These are phyloP conservation scores for Neomorphus geoffroyi DNA, from an alignment of 2,797 vertebrate genomes.

Conservation along the genomic window DNA sequence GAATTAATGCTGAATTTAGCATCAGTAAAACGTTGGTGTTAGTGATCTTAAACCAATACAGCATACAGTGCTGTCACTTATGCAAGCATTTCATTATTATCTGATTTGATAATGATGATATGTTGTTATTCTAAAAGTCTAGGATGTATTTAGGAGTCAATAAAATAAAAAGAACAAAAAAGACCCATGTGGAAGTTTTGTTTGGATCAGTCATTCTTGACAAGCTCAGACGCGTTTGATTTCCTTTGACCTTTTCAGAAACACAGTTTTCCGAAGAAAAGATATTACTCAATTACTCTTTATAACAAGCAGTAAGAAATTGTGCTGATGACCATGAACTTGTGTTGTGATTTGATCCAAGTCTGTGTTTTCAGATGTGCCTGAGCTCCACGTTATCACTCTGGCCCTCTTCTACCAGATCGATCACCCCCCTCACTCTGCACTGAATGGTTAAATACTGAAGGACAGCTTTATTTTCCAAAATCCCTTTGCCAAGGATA, in stretches of 20 bases:
- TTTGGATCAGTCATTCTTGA: background rate
- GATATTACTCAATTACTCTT: background rate
- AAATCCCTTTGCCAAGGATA: background rate
- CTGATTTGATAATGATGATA: background rate
- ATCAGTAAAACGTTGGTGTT: background rate
- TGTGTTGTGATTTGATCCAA: background rate
- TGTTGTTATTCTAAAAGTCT: background rate
- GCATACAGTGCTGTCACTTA: background rate
- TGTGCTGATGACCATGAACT: background rate
- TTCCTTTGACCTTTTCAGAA: background rate
- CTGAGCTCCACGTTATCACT: background rate
- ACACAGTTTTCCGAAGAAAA: background rate
- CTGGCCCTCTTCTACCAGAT: background rate
- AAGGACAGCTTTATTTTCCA: background rate
- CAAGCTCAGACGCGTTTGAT: background rate
- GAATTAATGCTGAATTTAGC: background rate
- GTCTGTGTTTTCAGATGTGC: background rate
- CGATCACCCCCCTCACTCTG: background rate
- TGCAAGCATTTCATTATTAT: background rate
- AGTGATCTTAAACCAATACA: background rate
- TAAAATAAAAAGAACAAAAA: background rate
- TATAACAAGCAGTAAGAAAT: constrained; percentile 1
- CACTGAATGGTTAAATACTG: background rate
- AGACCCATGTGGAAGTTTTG: background rate
- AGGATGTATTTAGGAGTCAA: background rate